phyloP scores from a whole-genome alignment of 1,140 invertebrate species.

The Conus betulinus region DNA sequence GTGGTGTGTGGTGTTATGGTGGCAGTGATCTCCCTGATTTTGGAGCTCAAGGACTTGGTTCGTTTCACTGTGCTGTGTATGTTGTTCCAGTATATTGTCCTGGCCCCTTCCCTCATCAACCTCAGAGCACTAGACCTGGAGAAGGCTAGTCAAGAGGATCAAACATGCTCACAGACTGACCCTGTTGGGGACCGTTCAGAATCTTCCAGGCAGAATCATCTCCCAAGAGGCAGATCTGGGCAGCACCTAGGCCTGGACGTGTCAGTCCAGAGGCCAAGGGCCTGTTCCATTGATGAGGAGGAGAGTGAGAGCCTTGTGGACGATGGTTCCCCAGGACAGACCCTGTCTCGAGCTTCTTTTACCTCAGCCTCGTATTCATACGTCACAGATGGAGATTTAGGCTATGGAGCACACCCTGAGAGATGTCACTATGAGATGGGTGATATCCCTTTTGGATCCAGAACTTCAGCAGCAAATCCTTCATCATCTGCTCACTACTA shows the following conservation, averaged over 20 bases:
- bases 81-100: constrained; percentile 89
- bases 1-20: constrained; percentile 85
- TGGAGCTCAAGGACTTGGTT: constrained; percentile 91
- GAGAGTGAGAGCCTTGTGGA: not conserved
- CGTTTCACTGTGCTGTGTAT: constrained; percentile 94
- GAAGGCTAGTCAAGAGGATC: not conserved
- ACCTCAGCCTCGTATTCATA: not conserved
- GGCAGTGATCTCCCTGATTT: constrained; percentile 86
- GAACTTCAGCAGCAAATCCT: not conserved
- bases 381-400: not conserved
- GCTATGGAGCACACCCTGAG: not conserved
- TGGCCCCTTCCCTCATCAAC: constrained; percentile 89
- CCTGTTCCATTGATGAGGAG: not conserved
- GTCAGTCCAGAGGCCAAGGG: not conserved
- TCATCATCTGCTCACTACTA: not conserved
- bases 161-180: not conserved
- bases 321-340: not conserved
- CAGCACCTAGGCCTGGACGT: not conserved
- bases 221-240: not conserved
- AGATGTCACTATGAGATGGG: not conserved
- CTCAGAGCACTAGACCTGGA: constrained; percentile 83
- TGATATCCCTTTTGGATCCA: not conserved
- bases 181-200: no score
- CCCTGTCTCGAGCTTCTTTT: not conserved
- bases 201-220: no score